Percentiles rank a stretch among this genome's conserved stretches.
phyloP scores from a whole-genome alignment of 64 coral and sea anemone genomes.

The Dendronephthya gigantea region DNA sequence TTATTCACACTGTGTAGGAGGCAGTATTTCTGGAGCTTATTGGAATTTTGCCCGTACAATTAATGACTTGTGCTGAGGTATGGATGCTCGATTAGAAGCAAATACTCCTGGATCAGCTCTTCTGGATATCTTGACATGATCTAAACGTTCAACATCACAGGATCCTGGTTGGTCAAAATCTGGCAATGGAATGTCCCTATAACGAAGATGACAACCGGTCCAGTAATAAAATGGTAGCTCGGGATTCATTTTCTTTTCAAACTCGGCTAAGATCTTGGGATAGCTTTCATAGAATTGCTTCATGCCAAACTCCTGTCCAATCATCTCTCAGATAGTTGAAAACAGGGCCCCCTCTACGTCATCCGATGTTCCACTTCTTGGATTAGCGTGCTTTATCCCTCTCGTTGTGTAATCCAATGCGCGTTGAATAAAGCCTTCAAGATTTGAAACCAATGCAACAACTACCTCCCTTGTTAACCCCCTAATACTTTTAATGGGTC shows the following conservation, averaged over 20 bases:
- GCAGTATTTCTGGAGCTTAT: background rate
- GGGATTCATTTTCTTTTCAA: background rate
- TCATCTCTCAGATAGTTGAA: background rate
- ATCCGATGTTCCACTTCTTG: background rate
- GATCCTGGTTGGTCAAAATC: background rate
- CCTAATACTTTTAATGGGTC: background rate
- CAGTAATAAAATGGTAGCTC: background rate
- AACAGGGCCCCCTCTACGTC: background rate
- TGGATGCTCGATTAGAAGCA: background rate
- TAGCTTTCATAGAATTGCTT: background rate
- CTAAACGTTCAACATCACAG: background rate
- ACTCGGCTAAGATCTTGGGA: background rate
- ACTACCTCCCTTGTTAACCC: background rate
- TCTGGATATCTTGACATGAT: background rate
- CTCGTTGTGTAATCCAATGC: background rate
- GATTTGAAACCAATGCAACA: background rate
- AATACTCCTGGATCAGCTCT: background rate
- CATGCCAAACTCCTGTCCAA: background rate
- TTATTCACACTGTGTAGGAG: background rate
- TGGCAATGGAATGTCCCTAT: background rate
- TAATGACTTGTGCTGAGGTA: background rate
- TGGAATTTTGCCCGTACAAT: background rate
- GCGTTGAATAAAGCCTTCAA: background rate
- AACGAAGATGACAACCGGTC: background rate
- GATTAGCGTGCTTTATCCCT: background rate